These are phyloP conservation scores for Tichodroma muraria DNA, from an alignment of 2,113 vertebrate species.

Conservation along the genomic window DNA sequence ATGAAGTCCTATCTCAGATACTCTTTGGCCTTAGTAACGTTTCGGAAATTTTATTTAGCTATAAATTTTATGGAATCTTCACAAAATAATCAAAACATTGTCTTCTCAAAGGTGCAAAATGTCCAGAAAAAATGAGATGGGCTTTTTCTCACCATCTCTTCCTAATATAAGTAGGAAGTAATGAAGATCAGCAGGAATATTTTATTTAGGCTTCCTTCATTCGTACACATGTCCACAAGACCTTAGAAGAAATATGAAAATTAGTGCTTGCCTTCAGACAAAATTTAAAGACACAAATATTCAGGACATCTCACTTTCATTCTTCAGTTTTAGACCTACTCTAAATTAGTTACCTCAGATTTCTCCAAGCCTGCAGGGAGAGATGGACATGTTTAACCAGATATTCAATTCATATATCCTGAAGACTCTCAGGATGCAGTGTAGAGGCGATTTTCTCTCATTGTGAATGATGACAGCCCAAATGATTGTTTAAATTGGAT, in stretches of 20 bases:
- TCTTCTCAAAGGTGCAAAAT: neutral
- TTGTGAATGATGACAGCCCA: neutral
- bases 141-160: neutral
- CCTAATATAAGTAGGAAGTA: neutral
- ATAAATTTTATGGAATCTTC: neutral
- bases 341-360: neutral
- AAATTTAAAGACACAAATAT: neutral
- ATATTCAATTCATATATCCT: neutral
- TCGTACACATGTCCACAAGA: neutral
- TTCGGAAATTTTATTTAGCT: neutral
- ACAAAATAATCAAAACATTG: neutral
- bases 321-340: neutral
- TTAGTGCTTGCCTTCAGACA: neutral
- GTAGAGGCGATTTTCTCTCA: neutral
- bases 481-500: neutral
- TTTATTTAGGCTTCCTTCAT: neutral
- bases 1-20: neutral
- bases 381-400: neutral
- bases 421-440: neutral
- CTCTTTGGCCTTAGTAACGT: neutral
- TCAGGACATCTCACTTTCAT: neutral
- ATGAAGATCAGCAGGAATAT: neutral
- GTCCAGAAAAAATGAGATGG: neutral
- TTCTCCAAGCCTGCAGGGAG: neutral
- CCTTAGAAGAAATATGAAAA: neutral